Percentiles rank a stretch among this genome's conserved stretches.
phyloP scores from a whole-genome alignment of 2,113 vertebrate species.

The Chaetodon auriga region DNA sequence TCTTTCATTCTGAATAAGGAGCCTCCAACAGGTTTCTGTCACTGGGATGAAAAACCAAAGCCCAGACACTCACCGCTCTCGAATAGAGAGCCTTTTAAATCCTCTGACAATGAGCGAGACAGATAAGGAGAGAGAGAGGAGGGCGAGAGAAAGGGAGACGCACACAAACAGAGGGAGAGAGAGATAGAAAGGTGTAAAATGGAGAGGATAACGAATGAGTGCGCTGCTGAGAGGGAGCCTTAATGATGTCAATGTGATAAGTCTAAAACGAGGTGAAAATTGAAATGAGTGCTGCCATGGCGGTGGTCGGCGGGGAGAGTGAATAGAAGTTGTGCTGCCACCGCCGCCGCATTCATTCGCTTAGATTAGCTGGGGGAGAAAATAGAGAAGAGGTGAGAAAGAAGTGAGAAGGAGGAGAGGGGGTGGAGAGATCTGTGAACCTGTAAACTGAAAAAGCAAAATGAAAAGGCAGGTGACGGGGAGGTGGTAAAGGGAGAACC shows the following conservation, averaged over 20 bases:
- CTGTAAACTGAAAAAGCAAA: not conserved
- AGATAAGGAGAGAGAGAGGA: constrained; percentile 63
- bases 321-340: constrained; percentile 43
- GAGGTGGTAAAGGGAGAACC: not conserved
- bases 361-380: constrained; percentile 63
- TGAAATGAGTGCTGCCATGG: constrained; percentile 73
- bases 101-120: constrained; percentile 73
- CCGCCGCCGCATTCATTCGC: constrained; percentile 49
- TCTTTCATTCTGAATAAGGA: constrained; percentile 71
- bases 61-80: constrained; percentile 68
- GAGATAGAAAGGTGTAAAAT: constrained; percentile 76
- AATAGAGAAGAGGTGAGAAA: constrained; percentile 47
- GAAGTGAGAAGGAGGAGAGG: constrained; percentile 28
- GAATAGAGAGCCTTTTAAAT: constrained; percentile 75
- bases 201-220: constrained; percentile 76
- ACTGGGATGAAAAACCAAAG: constrained; percentile 74
- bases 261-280: constrained; percentile 79
- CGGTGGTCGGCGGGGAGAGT: constrained; percentile 58
- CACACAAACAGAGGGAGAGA: constrained; percentile 51
- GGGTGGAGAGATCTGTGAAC: constrained; percentile 24
- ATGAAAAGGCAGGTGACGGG: constrained; percentile 20
- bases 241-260: constrained; percentile 81
- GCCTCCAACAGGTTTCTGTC: constrained; percentile 75
- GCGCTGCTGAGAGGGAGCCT: constrained; percentile 71
- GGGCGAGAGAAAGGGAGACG: constrained; percentile 44